phyloP scores from a whole-genome alignment of 2,113 vertebrate species.

The Crotalus horridus region DNA sequence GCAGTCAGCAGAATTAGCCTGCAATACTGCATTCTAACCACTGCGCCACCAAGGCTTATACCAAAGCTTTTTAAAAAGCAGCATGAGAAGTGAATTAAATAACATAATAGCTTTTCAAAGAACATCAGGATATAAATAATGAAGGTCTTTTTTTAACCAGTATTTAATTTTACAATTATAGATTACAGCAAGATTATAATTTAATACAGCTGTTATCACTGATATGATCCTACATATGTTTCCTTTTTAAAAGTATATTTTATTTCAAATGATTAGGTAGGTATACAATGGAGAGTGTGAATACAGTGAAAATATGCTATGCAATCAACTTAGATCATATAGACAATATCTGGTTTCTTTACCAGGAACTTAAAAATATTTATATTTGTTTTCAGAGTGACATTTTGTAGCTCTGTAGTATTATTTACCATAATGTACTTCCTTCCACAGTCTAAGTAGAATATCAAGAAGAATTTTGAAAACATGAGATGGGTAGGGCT shows the following conservation, averaged over 20 bases:
- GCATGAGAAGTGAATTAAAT: background rate
- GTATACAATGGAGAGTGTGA: background rate
- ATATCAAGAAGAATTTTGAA: background rate
- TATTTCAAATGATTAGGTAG: background rate
- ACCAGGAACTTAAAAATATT: background rate
- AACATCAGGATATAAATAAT: background rate
- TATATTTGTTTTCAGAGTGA: background rate
- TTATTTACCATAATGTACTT: background rate
- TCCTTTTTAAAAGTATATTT: background rate
- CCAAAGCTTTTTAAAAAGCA: background rate
- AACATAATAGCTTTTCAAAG: background rate
- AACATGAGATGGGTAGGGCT: background rate
- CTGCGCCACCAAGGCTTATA: too few species aligned
- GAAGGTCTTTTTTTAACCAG: background rate
- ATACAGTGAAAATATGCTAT: background rate
- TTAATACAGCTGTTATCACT: background rate
- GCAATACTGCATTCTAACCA: too few species aligned
- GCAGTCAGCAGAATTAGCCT: too few species aligned
- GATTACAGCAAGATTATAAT: background rate
- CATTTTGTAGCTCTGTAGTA: background rate
- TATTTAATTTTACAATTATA: background rate
- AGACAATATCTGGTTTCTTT: background rate
- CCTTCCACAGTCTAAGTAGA: background rate
- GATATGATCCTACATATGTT: background rate
- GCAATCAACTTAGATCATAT: background rate